A percentile compares a stretch with the other conserved stretches of the same genome.
phyloP scores from a whole-genome alignment of 2,113 vertebrate genomes.

The Seriola rivoliana region DNA sequence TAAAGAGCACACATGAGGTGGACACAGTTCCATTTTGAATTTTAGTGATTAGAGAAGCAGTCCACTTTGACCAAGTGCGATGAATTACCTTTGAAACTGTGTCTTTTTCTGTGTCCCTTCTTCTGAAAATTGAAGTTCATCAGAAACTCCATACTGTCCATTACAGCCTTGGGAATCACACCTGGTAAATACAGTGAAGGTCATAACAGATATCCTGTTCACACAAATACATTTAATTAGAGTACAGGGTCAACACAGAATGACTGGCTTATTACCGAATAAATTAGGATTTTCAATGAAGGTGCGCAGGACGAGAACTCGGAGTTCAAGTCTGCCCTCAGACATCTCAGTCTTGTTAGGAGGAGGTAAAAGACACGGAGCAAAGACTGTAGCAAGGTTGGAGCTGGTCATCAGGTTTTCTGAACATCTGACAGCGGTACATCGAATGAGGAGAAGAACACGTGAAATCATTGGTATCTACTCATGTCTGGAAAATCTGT shows the following conservation, averaged over 20 bases:
- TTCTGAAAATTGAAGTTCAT: conserved; percentile 72
- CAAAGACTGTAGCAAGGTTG: conserved; percentile 92
- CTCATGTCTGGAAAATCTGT: neutral
- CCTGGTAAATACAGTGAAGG: conserved; percentile 75
- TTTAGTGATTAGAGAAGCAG: neutral
- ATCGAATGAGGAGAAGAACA: neutral
- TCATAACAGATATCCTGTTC: neutral
- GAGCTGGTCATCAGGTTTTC: conserved; percentile 93
- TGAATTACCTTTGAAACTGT: conserved; percentile 88
- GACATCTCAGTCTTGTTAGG: conserved; percentile 87
- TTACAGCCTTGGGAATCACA: conserved; percentile 87
- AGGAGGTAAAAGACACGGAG: conserved; percentile 90
- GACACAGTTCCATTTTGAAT: neutral
- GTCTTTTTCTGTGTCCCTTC: conserved; percentile 78
- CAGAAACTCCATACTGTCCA: conserved; percentile 88
- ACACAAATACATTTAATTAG: neutral
- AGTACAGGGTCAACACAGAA: no score
- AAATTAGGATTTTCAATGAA: conserved; percentile 88
- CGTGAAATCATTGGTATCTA: neutral
- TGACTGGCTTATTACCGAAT: conserved; percentile 83
- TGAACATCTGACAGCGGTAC: conserved; percentile 80
- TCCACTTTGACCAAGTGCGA: no score
- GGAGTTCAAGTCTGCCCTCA: conserved; percentile 86
- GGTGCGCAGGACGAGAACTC: conserved; percentile 86
- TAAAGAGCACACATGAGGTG: neutral